These are phyloP conservation scores for Leucophora obtusa DNA, from an alignment of 2,888 invertebrate genomes.

Conservation along the genomic window DNA sequence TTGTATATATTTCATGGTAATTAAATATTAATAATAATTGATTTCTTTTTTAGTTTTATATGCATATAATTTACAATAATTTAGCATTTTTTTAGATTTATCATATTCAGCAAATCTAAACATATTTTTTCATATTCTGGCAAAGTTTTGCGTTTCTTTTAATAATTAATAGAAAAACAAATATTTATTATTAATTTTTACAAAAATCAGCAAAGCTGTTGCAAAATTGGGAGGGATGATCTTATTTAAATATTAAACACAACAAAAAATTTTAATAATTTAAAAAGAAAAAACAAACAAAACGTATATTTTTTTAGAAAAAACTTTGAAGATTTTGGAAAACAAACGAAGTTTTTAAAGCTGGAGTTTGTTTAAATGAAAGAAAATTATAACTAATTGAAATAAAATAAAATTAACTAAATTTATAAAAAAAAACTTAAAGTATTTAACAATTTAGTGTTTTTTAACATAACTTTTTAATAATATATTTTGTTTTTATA, in stretches of 20 bases:
- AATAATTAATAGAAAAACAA: constrained; percentile 7
- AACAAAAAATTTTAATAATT: constrained; percentile 34
- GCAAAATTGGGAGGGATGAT: constrained; percentile 20
- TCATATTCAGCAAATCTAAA: constrained; percentile 45
- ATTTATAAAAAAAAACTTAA: constrained; percentile 50
- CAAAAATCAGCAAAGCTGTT: constrained; percentile 32
- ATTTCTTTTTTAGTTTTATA: constrained; percentile 43
- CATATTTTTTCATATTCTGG: constrained; percentile 36
- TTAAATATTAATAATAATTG: constrained; percentile 58
- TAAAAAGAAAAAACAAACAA: constrained; percentile 27
- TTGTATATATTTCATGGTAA: constrained; percentile 57
- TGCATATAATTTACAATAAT: constrained; percentile 62
- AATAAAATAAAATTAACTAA: constrained; percentile 61
- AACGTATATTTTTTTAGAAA: constrained; percentile 13
- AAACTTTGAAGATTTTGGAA: constrained; percentile 11
- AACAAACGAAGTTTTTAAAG: neutral
- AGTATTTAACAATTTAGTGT: constrained; percentile 55
- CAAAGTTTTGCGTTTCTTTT: constrained; percentile 44
- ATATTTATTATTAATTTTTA: constrained; percentile 13
- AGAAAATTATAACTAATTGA: constrained; percentile 54
- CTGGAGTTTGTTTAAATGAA: constrained; percentile 7
- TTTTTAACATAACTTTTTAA: constrained; percentile 35
- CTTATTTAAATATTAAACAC: constrained; percentile 45
- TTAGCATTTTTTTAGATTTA: constrained; percentile 42
- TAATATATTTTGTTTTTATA: constrained; percentile 34